Conservation (phyloP, 2,797 vertebrate species). For the Oreonectes daqikongensis region DNA sequence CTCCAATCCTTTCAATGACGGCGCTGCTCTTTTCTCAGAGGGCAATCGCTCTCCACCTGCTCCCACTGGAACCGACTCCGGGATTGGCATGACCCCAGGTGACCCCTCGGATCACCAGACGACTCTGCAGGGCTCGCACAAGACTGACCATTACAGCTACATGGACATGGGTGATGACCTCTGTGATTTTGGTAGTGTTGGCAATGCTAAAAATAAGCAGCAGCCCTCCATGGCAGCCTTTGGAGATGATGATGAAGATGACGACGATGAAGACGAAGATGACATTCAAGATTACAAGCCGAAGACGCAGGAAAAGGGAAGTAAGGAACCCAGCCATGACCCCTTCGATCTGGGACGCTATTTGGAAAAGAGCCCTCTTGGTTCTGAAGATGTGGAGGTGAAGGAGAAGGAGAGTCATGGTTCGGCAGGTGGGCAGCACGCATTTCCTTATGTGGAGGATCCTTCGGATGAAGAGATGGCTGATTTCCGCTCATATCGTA, state of each 20-base stretch:
- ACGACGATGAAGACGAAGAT: conserved; percentile 42
- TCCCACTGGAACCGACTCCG: conserved; percentile 81
- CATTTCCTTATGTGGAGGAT: conserved; percentile 84
- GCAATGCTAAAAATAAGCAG: conserved; percentile 30
- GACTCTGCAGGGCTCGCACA: conserved; percentile 83
- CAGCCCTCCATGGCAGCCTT: conserved; percentile 32
- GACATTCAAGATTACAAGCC: conserved; percentile 23
- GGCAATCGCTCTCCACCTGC: conserved; percentile 80
- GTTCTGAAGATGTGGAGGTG: conserved; percentile 66
- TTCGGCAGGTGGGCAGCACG: conserved; percentile 78
- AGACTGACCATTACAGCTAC: conserved; percentile 91
- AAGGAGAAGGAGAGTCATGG: conserved; percentile 73
- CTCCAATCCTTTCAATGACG: conserved; percentile 61
- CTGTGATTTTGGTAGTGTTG: conserved; percentile 27
- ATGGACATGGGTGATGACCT: conserved; percentile 89
- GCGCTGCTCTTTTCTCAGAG: conserved; percentile 67
- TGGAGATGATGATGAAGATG: conserved; percentile 24
- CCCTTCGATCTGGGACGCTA: conserved; percentile 68
- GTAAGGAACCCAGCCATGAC: conserved; percentile 49
- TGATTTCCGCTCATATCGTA: conserved; percentile 74
- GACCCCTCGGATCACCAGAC: conserved; percentile 80
- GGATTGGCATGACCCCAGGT: conserved; percentile 86
- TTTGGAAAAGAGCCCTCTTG: conserved; percentile 71
- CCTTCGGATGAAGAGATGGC: conserved; percentile 80
- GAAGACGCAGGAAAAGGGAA: conserved; percentile 36